Conservation (phyloP, 2,888 invertebrate species). For the Diarsia brunnea region DNA sequence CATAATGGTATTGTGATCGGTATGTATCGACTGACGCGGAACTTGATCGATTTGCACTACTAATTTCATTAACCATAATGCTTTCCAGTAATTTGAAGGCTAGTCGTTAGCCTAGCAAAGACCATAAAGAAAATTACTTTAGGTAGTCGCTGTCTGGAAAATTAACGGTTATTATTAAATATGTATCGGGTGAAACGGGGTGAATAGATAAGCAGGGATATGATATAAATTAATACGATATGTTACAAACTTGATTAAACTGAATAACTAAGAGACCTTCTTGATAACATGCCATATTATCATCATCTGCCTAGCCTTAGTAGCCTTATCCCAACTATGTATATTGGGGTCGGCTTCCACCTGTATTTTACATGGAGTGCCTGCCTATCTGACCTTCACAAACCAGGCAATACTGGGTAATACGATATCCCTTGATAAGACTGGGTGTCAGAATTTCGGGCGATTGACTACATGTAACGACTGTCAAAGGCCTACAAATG, state of each 20-base stretch:
- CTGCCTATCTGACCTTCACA: too few relatives aligned
- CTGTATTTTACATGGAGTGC: too few relatives aligned
- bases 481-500: too few relatives aligned
- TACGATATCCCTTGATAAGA: too few relatives aligned
- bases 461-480: too few relatives aligned
- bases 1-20: slow-evolving; percentile 10
- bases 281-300: background rate
- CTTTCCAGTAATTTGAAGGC: slow-evolving; percentile 4
- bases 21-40: background rate
- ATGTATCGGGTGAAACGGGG: background rate
- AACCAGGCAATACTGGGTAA: too few relatives aligned
- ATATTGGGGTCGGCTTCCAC: too few relatives aligned
- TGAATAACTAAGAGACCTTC: background rate
- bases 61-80: slow-evolving; percentile 16
- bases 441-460: too few relatives aligned
- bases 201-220: background rate
- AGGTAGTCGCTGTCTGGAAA: background rate
- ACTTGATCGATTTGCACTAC: slow-evolving; percentile 10
- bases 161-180: background rate
- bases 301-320: too few relatives aligned
- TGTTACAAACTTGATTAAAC: background rate
- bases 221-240: background rate
- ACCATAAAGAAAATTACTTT: slow-evolving; percentile 1
- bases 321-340: too few relatives aligned
- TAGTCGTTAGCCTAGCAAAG: background rate